Base-by-base conservation (phyloP, 2,888 invertebrate species). In the Temnothorax rugatulus region DNA sequence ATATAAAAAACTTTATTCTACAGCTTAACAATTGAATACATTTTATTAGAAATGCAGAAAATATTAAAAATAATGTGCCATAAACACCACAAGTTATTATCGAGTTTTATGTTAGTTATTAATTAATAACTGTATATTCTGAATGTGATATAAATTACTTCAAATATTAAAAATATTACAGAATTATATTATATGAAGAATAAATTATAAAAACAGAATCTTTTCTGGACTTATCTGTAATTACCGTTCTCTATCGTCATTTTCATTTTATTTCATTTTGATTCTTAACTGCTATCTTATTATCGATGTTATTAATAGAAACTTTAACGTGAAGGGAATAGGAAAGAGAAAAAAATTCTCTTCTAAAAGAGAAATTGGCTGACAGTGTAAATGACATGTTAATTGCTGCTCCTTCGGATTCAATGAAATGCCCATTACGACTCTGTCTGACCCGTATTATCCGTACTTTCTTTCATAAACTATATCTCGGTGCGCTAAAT, bases 401-500 rank as follows among this genome's bases (percentile, higher is more conserved):
- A 81, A 73, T 74, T 71, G 18, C 47, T 34, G 13, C 18, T 47
- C 2, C 15, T 29, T n/a, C 47, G 74, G n/a, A 81, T 59, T 81
- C 57, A 44, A 47, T 73, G 34, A 59, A 73, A 79, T 54, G 9
- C 47, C 71, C 38, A 74, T 81, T 81, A 73, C 34, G 13, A 47
- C 4, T 13, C 21, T 34, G 21, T 34, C 41, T 38, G 21, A 8
- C 29, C 25, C 47, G 11, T 25, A 64, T 21, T 54, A 29, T 34
- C 41, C 47, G n/a, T 63, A 68, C 38, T 44, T 18, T 68, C 25
- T 63, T 50, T 68, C 29, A 34, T 11, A 29, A 79, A 57, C 11
- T 9, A 25, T 29, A 13, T 79, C 44, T 85, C 54, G 21, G 44
- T 5, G 29, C 61, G 57, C 90, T 90, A 91, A 93, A 92, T 92